phyloP scores from a whole-genome alignment of 2,113 vertebrate species.

The Diphyllodes magnificus region DNA sequence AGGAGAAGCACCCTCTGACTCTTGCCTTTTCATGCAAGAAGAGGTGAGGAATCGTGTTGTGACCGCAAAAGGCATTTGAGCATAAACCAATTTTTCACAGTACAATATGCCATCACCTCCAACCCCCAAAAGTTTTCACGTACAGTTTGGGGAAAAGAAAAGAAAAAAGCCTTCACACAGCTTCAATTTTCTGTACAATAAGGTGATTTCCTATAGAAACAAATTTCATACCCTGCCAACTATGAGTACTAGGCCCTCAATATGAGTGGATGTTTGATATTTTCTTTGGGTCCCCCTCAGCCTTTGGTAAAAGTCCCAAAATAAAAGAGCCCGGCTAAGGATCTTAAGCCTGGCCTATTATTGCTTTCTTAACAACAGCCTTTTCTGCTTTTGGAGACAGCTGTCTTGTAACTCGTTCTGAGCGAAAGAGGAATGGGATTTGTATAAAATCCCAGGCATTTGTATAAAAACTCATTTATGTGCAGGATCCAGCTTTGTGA shows the following conservation, averaged over 20 bases:
- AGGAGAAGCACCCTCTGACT: background rate
- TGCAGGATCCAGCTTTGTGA: conserved; percentile 19
- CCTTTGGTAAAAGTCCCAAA: background rate
- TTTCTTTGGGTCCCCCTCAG: conserved; percentile 1
- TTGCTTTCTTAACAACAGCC: conserved; percentile 18
- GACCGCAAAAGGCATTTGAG: background rate
- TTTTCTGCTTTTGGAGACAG: conserved; percentile 21
- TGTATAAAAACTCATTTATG: conserved; percentile 19
- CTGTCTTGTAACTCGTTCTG: background rate
- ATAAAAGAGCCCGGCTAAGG: background rate
- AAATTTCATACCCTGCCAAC: background rate
- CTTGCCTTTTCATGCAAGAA: background rate
- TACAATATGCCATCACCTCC: background rate
- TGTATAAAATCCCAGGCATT: background rate
- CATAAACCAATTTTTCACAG: conserved; percentile 5
- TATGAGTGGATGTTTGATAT: conserved; percentile 1
- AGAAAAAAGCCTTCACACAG: background rate
- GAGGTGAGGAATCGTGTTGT: background rate
- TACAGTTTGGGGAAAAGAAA: background rate
- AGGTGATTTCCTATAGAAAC: conserved; percentile 14
- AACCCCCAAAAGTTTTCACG: background rate
- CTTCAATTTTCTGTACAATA: background rate
- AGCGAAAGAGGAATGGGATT: background rate
- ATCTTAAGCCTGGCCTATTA: conserved; percentile 23
- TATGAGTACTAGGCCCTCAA: background rate